These are phyloP conservation scores for Heliconius hortense DNA, from an alignment of 2,888 invertebrate genomes.

Conservation along the genomic window DNA sequence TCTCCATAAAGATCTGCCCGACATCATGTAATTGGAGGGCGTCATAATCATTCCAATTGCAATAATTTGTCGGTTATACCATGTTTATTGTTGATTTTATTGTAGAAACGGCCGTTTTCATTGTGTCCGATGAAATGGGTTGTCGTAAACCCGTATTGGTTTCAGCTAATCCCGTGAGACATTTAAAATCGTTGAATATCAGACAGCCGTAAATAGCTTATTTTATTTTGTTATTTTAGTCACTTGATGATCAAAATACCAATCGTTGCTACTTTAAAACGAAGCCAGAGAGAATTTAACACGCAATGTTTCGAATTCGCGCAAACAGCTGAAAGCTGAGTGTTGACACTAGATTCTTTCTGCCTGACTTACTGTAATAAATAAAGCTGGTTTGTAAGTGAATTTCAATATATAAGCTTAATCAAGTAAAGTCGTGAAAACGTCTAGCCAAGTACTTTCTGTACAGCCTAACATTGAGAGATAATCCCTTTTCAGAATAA, in stretches of 20 bases:
- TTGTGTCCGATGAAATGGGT: constrained; percentile 58
- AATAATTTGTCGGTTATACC: constrained; percentile 58
- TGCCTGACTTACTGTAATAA: too few species aligned
- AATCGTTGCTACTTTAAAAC: too few species aligned
- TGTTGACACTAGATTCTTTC: too few species aligned
- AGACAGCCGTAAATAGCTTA: constrained; percentile 21
- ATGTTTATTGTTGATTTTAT: constrained; percentile 66
- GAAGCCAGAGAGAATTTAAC: too few species aligned
- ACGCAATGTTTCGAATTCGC: too few species aligned
- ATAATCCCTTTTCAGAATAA: neutral
- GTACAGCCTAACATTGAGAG: neutral
- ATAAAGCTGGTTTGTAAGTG: too few species aligned
- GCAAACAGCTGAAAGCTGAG: too few species aligned
- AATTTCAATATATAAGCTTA: neutral
- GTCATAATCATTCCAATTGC: constrained; percentile 52
- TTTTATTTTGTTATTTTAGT: constrained; percentile 10
- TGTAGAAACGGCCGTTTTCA: constrained; percentile 47
- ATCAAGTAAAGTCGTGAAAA: neutral
- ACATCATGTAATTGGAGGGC: constrained; percentile 35
- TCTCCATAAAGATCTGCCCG: constrained; percentile 27
- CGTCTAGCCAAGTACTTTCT: neutral
- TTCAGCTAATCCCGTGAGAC: constrained; percentile 40
- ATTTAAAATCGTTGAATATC: constrained; percentile 38
- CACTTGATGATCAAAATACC: neutral
- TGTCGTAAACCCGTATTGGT: constrained; percentile 49